Evolutionary conservation across 2,797 vertebrate genomes (phyloP), one percentile per base, ranked within the genome.

Genomic region (Coregonus sp.): DNA sequence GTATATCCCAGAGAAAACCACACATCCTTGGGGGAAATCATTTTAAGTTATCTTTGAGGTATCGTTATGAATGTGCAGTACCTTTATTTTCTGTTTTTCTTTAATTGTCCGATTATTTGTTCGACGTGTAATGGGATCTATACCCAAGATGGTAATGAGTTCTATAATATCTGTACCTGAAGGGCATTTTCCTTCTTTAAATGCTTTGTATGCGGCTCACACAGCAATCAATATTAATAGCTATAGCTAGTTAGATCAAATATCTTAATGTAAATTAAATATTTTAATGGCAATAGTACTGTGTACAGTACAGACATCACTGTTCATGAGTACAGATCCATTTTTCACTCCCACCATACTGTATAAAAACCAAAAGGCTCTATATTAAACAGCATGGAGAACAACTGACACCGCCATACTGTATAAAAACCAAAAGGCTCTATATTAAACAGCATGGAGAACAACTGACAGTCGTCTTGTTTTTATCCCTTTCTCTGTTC

Each of bases 371-470:
- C 86, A 81, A 87, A 87, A 91, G 77, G 59, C 85, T 77, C 84
- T 77, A 35, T 35, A 35, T 93, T 94, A 95, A 95, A 94, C 83
- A 89, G 93, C 92, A 93, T 93, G 91, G 86, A 89, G 82, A 87
- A 25, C 25, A 25, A 25, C 25, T 25, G 25, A 25, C 25, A 25
- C 80, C 81, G 84, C 80, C 76, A 86, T 81, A 82, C 81, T 90
- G 88, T 91, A 89, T 83, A 84, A 83, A 85, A 85, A 89, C 75
- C 86, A 81, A 87, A 87, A 91, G 77, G 59, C 85, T 78, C 84
- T 78, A 35, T 37, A 37, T 93, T 94, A 95, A 95, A 94, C 83
- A 89, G 93, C 92, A 93, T 93, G 91, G 86, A 89, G 82, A 87
- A 92, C 89, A 88, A 35, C 0, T 69, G 15, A 47, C 16, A 71